Evolutionary conservation across 2,797 vertebrate genomes (phyloP).

Genomic region (Neosalanx taihuensis): DNA sequence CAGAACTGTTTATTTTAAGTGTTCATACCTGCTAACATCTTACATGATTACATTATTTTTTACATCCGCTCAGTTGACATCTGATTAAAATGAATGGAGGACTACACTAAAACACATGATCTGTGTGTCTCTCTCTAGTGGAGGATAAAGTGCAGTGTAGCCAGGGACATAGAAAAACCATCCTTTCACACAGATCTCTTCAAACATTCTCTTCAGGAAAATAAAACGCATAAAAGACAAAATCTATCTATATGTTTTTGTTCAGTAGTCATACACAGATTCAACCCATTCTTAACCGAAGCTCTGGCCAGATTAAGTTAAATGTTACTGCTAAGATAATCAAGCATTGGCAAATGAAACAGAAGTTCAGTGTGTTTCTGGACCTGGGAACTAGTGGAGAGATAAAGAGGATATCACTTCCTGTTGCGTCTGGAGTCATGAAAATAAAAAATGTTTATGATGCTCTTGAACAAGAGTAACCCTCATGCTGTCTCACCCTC

Average conservation of each 20-base stretch:
- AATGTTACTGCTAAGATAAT: constrained; percentile 27
- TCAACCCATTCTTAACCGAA: constrained; percentile 38
- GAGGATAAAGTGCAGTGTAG: constrained; percentile 70
- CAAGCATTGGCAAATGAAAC: constrained; percentile 29
- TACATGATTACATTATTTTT: constrained; percentile 13
- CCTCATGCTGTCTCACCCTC: background rate
- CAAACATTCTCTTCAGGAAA: constrained; percentile 47
- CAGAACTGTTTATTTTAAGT: constrained; percentile 34
- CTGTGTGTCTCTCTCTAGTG: constrained; percentile 38
- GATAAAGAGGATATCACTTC: constrained; percentile 13
- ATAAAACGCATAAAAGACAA: constrained; percentile 37
- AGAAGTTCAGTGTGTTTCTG: constrained; percentile 13
- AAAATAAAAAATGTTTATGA: constrained; percentile 19
- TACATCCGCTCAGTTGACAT: constrained; percentile 53
- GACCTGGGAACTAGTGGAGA: constrained; percentile 6
- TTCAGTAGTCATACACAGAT: constrained; percentile 40
- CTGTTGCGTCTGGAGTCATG: constrained; percentile 34
- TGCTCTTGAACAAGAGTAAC: constrained; percentile 15
- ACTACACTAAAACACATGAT: background rate
- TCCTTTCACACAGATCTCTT: constrained; percentile 39
- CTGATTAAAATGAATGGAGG: background rate
- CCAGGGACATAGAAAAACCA: constrained; percentile 47
- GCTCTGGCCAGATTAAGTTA: constrained; percentile 12
- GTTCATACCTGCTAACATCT: constrained; percentile 30
- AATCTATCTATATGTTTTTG: constrained; percentile 44